Base-by-base conservation (phyloP, 2,113 vertebrate species). In the Chauna torquata region DNA sequence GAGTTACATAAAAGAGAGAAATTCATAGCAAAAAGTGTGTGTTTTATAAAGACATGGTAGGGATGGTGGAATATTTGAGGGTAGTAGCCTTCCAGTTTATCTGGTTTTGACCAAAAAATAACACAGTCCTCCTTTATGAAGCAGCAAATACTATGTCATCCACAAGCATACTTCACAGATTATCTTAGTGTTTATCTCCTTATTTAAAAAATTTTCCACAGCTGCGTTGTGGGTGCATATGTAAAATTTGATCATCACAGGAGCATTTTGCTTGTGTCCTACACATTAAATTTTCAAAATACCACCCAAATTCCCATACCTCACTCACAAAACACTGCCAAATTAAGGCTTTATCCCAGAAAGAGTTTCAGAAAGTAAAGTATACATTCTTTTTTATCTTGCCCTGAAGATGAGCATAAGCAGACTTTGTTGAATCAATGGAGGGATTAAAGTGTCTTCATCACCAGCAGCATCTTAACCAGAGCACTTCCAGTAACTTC, bases 131-230 rank as follows among this genome's bases (percentile, higher is more conserved):
- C 20, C 38, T 75, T 81, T 80, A 91, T 1, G 34, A 66, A 83
- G 68, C 9, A 75, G 64, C 30, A 87, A 76, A 86, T 64, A 81
- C 57, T 91, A 47, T 61, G 49, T 57, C 66, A 96, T 54, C 34
- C 15, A 58, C 42, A 72, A 85, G 62, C 0, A 1, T 92, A 87
- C n/a, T 87, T 91, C 49, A 92, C 49, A 85, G 65, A 91, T 93
- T 80, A 91, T 90, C 86, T 94, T 64, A 76, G 91, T 94, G 85
- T 90, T 96, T 96, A 94, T 87, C 57, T 87, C 77, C 74, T 78
- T 80, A 80, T 92, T 77, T 77, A 54, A 89, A 96, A 96, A 89
- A 42, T 38, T 76, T 94, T 88, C 89, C 79, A 94, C 72, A 91
- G 88, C 86, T 92, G 86, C 0, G 17, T 81, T 5, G 79, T 94